Evolutionary conservation across 1,140 invertebrate species (phyloP), one percentile per base, ranked within the genome.

Genomic region (Colletes gigas): DNA sequence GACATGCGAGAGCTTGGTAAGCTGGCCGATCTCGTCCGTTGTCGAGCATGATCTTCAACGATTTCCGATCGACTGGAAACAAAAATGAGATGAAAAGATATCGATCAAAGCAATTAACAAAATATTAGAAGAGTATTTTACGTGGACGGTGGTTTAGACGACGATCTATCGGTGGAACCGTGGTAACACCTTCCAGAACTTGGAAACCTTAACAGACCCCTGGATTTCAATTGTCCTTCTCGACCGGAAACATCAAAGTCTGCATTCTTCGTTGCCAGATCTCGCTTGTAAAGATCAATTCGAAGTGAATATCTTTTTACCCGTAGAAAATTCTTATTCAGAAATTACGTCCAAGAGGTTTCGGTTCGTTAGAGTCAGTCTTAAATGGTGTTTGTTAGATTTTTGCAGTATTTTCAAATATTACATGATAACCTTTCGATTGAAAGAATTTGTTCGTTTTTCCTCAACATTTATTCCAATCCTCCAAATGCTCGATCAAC

Each of bases 1-100:
- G 65, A 50, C 0, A 84, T 62, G 30, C 78, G 62, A 5, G 68
- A 55, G 30, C 76, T 78, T 0, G 89, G 75, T 39, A 85, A 82
- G 84, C 88, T 90, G 0, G 89, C 84, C 4, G 91, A 92, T 82
- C 88, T 90, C 8, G 91, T 87, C 55, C 89, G 84, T 52, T 77
- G 68, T 63, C 84, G 81, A 19, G 68, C 41, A 19, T 80, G 63
- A 52, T 69, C 86, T 21, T 76, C 84, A 1, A 30, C n/a, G 19
- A 54, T 83, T 62, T 81, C 70, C 7, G 62, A 19, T 30, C 75
- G 62, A 63, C 60, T 77, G 47, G 0, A 60, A 41, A 0, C 8
- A n/a, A 12, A 41, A 19, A 5, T 14, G 39, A 17, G 7, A 17
- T 60, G 2, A 14, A 10, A 62, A 54, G 14, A 62, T 19, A 59